phyloP scores from a whole-genome alignment of 2,888 invertebrate genomes.

The Saturnia pavonia region DNA sequence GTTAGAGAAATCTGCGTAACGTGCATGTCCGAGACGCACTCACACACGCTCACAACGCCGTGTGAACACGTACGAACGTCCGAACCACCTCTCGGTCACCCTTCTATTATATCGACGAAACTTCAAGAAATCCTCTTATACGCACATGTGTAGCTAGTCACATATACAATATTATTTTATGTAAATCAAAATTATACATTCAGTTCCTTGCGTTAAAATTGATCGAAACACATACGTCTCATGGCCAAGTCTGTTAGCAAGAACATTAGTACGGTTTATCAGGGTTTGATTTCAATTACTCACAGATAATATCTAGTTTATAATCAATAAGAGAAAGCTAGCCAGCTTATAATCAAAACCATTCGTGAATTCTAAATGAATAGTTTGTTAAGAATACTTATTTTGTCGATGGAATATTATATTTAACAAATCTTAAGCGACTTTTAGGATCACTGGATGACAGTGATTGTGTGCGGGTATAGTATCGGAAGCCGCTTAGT shows the following conservation, averaged over 20 bases:
- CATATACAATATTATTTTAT: conserved; percentile 40
- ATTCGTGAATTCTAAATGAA: background rate
- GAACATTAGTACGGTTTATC: background rate
- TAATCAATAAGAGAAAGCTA: background rate
- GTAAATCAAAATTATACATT: conserved; percentile 65
- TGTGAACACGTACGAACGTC: conserved; percentile 52
- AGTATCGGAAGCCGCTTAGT: background rate
- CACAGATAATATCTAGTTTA: background rate
- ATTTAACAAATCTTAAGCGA: background rate
- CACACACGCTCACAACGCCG: conserved; percentile 51
- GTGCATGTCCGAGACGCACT: conserved; percentile 78
- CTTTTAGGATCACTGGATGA: background rate
- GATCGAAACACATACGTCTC: conserved; percentile 18
- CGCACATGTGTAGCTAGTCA: conserved; percentile 62
- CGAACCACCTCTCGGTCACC: conserved; percentile 54
- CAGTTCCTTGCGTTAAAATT: conserved; percentile 48
- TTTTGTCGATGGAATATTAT: background rate
- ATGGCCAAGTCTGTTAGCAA: background rate
- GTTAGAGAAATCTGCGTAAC: conserved; percentile 82
- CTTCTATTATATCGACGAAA: conserved; percentile 73
- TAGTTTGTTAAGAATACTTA: background rate
- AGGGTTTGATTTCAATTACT: background rate
- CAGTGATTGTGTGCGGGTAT: background rate
- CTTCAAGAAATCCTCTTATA: conserved; percentile 79
- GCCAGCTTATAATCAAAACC: no score